Evolutionary conservation across 1,140 invertebrate genomes (phyloP).

Genomic region (Harpegnathos saltator): DNA sequence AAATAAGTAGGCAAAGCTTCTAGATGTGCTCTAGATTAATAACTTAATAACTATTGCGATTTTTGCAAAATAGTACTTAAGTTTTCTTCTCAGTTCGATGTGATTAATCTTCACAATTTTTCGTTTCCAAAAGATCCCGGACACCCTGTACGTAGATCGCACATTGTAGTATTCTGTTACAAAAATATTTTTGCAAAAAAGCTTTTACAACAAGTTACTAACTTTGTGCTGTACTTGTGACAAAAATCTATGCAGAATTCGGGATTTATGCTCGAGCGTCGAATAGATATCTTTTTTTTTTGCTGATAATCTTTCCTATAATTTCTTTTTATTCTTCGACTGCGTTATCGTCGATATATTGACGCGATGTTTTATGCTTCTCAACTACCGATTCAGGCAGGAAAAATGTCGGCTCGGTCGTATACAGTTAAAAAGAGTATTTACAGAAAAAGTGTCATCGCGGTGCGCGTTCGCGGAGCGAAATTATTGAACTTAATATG

Average conservation of each 20-base stretch:
- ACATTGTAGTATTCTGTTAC: not conserved
- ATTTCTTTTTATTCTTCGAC: slow-evolving; percentile 5
- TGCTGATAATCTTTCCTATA: slow-evolving; percentile 17
- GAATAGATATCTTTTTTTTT: slow-evolving; percentile 20
- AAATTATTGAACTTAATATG: not conserved
- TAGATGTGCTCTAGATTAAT: too few relatives aligned
- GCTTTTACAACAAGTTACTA: slow-evolving; percentile 33
- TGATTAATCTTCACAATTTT: too few relatives aligned
- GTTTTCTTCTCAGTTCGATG: too few relatives aligned
- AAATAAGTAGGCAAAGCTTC: too few relatives aligned
- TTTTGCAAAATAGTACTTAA: too few relatives aligned
- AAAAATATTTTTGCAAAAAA: slow-evolving; percentile 19
- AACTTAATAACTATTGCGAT: too few relatives aligned
- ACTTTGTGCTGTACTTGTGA: slow-evolving; percentile 16
- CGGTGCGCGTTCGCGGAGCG: not conserved
- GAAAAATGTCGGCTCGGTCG: not conserved
- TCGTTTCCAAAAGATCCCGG: too few relatives aligned
- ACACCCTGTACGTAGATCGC: too few relatives aligned
- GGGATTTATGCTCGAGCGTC: not conserved
- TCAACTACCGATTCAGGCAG: slow-evolving; percentile 1
- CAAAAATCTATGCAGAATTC: slow-evolving; percentile 19
- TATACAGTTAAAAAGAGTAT: not conserved
- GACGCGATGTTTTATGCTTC: slow-evolving; percentile 8
- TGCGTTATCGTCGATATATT: not conserved
- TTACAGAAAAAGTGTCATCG: not conserved